Base-by-base conservation (phyloP, 2,888 invertebrate genomes). In the Macroteleia sp. region DNA sequence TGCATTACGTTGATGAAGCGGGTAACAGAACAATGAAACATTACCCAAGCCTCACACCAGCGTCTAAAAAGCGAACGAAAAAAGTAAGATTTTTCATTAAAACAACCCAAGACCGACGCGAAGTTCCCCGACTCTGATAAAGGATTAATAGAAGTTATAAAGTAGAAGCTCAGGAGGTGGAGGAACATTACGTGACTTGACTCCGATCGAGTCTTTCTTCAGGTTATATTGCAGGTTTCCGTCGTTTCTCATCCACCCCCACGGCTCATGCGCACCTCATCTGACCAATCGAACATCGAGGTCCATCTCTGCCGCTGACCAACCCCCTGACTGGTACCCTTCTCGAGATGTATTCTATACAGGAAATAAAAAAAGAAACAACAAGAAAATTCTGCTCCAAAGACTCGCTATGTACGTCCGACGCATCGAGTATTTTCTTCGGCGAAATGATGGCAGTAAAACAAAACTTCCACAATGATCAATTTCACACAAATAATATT, bases 81-180 rank as follows among this genome's bases (percentile, higher is more conserved):
- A 75, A 67, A 57, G 34, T 12, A 28, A 85, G 87, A 89, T 89
- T 89, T 89, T 88, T 88, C 88, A 88, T 89, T 89, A 89, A 86
- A 85, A 84, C 86, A 81, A 78, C 76, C 77, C 71, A 76, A 73
- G 78, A 71, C 79, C 80, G 79, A 80, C 77, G 79, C 74, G 77
- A 82, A 83, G 82, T 83, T 85, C 81, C 80, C 78, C 54, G 77
- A 80, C 79, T 83, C 83, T 85, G 85, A 85, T 83, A 91, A 91
- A 91, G 91, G 91, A 91, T 90, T 91, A 91, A 91, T 91, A 91
- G 91, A 91, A 91, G 91, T 91, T 91, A 91, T 91, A 91, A 91
- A 91, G 91, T 91, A 91, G 90, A 90, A 89, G 89, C 90, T 87
- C 87, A 87, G 86, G 89, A 86, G 89, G 88, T 86, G 90, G 90